A percentile compares a stretch with the other conserved stretches of the same genome.
These are phyloP conservation scores for Paracyclopina nana DNA, from an alignment of 1,140 invertebrate species.

Conservation along the genomic window DNA sequence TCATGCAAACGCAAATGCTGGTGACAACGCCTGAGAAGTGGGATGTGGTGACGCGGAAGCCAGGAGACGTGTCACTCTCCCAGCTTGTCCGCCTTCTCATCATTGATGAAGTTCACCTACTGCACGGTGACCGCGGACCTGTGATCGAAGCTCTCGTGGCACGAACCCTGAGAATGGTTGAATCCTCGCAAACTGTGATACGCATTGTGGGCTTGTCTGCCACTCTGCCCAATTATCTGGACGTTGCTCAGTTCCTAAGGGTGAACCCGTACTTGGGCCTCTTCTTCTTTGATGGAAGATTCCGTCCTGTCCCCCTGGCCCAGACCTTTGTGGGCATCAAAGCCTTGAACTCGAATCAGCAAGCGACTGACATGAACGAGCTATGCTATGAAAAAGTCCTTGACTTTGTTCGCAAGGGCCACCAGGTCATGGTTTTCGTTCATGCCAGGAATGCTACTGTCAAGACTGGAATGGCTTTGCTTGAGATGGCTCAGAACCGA, in stretches of 20 bases:
- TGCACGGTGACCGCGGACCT: conserved; percentile 90
- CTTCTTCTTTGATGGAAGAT: conserved; percentile 92
- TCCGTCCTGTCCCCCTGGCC: conserved; percentile 81
- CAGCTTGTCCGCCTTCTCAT: conserved; percentile 83
- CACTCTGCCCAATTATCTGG: conserved; percentile 91
- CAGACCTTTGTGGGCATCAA: conserved; percentile 86
- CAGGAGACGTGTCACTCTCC: conserved; percentile 69
- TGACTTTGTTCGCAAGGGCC: conserved; percentile 62
- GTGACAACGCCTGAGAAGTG: conserved; percentile 98
- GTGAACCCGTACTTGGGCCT: conserved; percentile 79
- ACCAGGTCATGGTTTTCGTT: conserved; percentile 98
- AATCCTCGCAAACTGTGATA: conserved; percentile 89
- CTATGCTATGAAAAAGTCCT: conserved; percentile 83
- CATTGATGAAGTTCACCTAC: conserved; percentile 93
- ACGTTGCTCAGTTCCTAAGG: conserved; percentile 79
- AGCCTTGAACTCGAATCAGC: conserved; percentile 46
- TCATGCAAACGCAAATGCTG: conserved; percentile 87
- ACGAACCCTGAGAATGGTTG: conserved; percentile 70
- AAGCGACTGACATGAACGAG: conserved; percentile 67
- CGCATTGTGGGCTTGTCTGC: conserved; percentile 93
- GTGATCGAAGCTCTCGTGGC: conserved; percentile 95
- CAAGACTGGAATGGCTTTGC: conserved; percentile 54
- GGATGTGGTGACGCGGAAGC: conserved; percentile 96
- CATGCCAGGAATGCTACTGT: conserved; percentile 90
- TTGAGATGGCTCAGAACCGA: conserved; percentile 50